Evolutionary conservation across 2,113 vertebrate species (phyloP), one percentile per base, ranked within the genome.

Genomic region (Salminus brasiliensis): DNA sequence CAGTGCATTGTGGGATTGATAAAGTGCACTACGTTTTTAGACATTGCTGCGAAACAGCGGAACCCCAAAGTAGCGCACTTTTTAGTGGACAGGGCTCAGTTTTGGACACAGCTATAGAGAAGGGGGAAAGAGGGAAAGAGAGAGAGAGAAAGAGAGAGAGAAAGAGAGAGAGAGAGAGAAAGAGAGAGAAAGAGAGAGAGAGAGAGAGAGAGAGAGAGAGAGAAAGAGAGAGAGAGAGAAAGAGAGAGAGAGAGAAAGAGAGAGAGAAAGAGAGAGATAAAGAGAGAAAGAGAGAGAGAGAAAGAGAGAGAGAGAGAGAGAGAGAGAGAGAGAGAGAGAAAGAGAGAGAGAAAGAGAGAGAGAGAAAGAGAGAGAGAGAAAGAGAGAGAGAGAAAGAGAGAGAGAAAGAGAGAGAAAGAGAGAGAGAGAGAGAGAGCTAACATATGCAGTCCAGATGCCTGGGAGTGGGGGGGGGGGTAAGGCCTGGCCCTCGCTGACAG

Each of bases 401-500:
- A 55, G 29, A 32, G 53, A 29, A 32, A 60, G 10, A 23, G 47
- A 68, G 47, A 41, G 34, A 68, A 13, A 72, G 32, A 59, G 47
- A 55, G n/a, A 57, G 21, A n/a, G 63, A 53, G 39, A 88, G 59
- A 90, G 89, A 90, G 91, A 91, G 91, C 91, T 89, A 88, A 95
- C 95, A 96, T 95, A 74, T 96, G 95, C 93, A 91, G 82, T 76
- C 95, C 95, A 96, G 95, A 96, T 96, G 95, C 92, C 52, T 85
- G 82, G 78, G 85, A 12, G 85, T 83, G 77, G 86, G 85, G 49
- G 84, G n/a, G 73, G 86, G 85, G 74, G 91, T 91, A 84, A 78
- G 92, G 91, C 90, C 88, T 81, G 89, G 90, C 90, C 92, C 91
- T 88, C 93, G 89, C 91, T 94, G 93, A 94, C 93, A 95, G 94